Conservation (phyloP, 2,113 vertebrate species). For the Syrrhaptes paradoxus region DNA sequence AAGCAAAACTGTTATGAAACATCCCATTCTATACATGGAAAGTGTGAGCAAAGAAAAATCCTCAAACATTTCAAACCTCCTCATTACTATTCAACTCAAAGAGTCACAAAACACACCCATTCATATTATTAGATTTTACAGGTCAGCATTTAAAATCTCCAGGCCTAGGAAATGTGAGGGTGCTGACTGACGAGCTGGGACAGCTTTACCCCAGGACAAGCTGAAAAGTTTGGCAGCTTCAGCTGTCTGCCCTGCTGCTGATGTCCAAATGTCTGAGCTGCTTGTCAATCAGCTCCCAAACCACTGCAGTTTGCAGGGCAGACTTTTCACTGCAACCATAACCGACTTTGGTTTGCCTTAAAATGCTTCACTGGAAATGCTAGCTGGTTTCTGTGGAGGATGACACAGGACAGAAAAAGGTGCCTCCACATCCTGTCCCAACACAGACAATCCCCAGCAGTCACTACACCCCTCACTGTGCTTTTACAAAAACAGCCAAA, state of each 20-base stretch:
- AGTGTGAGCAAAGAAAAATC: not conserved
- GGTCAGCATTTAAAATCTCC: conserved; percentile 2
- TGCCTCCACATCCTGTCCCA: not conserved
- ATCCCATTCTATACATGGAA: not conserved
- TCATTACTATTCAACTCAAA: not conserved
- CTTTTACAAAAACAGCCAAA: not conserved
- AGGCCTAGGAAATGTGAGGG: not conserved
- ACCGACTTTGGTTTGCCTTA: not conserved
- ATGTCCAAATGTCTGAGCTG: conserved; percentile 26
- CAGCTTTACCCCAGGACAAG: conserved; percentile 16
- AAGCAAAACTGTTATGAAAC: not conserved
- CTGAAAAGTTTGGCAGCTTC: conserved; percentile 52
- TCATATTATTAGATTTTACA: not conserved
- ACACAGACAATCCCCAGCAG: not conserved
- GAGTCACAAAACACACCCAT: not conserved
- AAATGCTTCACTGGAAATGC: not conserved
- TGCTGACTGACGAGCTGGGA: conserved; percentile 41
- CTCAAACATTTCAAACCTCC: not conserved
- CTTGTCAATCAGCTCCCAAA: conserved; percentile 40
- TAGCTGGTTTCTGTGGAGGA: not conserved
- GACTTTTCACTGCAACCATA: not conserved
- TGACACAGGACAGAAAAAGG: not conserved
- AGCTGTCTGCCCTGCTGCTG: conserved; percentile 4
- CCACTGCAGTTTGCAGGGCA: not conserved
- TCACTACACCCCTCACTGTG: not conserved